Conservation (phyloP, 2,888 invertebrate species). For the Trachelus tabidus region DNA sequence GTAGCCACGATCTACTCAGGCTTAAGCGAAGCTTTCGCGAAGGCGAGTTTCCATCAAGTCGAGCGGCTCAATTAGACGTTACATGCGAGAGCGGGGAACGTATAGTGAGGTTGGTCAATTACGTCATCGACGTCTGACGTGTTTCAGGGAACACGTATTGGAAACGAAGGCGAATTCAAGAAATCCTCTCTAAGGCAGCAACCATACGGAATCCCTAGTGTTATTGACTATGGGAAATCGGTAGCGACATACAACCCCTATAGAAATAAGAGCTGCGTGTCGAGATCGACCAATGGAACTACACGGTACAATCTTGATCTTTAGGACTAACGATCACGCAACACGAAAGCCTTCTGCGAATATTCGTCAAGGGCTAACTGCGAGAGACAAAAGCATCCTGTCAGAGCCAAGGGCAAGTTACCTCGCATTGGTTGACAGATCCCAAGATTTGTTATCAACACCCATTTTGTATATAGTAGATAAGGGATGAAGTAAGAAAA, state of each 20-base stretch:
- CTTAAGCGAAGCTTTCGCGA: slow-evolving; percentile 19
- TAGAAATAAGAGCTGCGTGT: not conserved
- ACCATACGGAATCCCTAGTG: not conserved
- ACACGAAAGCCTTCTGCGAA: not conserved
- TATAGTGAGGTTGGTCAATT: not conserved
- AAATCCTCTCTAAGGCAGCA: not conserved
- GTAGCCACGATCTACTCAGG: slow-evolving; percentile 18
- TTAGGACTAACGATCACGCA: not conserved
- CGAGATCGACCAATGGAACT: not conserved
- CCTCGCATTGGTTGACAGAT: not conserved
- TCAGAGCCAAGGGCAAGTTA: not conserved
- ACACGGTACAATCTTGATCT: not conserved
- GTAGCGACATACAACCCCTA: not conserved
- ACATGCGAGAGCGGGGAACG: not conserved
- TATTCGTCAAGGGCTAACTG: not conserved
- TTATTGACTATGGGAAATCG: not conserved
- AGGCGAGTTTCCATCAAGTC: slow-evolving; percentile 7
- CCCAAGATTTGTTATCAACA: not conserved
- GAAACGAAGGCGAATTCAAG: not conserved
- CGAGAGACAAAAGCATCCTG: not conserved
- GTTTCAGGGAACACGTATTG: not conserved
- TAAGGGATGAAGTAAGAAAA: not conserved
- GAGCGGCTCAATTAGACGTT: not conserved
- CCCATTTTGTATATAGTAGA: not conserved
- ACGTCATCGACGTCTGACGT: not conserved